These are phyloP conservation scores for Sturnus vulgaris DNA, from an alignment of 2,113 vertebrate species.

Conservation along the genomic window DNA sequence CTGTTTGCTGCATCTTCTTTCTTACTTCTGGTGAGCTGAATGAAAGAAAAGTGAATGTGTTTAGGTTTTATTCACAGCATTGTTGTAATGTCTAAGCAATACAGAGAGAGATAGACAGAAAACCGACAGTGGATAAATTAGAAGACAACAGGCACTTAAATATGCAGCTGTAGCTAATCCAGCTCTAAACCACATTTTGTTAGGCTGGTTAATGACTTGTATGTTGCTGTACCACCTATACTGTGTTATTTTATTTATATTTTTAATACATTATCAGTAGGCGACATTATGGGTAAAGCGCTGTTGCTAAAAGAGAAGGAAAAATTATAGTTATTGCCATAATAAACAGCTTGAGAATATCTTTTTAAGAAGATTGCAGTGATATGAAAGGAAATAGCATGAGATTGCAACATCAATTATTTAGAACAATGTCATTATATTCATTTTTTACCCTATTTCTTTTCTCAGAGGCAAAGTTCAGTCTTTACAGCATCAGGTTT, in stretches of 20 bases:
- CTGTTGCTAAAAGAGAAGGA: conserved; percentile 67
- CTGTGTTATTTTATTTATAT: conserved; percentile 52
- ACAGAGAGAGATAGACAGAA: not conserved
- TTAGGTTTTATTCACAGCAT: conserved; percentile 24
- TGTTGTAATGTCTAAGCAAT: not conserved
- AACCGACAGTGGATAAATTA: not conserved
- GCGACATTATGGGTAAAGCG: conserved; percentile 37
- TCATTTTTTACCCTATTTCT: conserved; percentile 36
- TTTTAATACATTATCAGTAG: conserved; percentile 60
- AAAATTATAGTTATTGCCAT: conserved; percentile 70
- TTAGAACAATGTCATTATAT: not conserved
- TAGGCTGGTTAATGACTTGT: not conserved
- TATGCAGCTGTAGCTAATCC: not conserved
- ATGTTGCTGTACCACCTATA: not conserved
- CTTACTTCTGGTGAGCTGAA: not conserved
- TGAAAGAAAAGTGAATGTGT: not conserved
- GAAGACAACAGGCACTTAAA: not conserved
- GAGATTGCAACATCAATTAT: conserved; percentile 44
- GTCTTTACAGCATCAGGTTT: not conserved
- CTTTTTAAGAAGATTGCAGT: conserved; percentile 58
- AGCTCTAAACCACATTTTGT: not conserved
- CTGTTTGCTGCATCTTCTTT: not conserved
- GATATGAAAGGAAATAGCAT: conserved; percentile 59
- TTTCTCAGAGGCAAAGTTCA: conserved; percentile 10
- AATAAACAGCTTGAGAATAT: conserved; percentile 70